Evolutionary conservation across 2,888 invertebrate species (phyloP), one percentile per base, ranked within the genome.

Genomic region (Melanchra persicariae): DNA sequence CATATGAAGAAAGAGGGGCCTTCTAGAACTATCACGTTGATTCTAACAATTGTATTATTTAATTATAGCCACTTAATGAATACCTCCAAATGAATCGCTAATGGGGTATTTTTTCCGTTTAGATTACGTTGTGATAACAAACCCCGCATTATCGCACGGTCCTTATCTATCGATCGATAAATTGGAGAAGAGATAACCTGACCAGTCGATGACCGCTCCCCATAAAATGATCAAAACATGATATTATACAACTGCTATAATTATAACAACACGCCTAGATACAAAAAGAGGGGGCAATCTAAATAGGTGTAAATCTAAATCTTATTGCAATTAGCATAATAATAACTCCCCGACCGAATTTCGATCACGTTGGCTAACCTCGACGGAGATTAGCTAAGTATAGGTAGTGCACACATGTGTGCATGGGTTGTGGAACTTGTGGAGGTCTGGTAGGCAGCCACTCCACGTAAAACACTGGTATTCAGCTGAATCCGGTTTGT

Each of bases 41-140:
- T 76, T 70, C 47, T 77, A 9, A 70, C 22, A 54, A 19, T 22
- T 3, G 15, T 43, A 22, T 10, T 22, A 24, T 17, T 24, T n/a
- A n/a, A n/a, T n/a, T 15, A 17, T 24, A 12, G 34, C 4, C 19
- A 55, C 22, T 49, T 26, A 40, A 49, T 40, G 1, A 24, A 26
- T 34, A 34, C 34, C 24, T n/a, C 19, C 7, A 8, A 74, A 66
- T 66, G 6, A 54, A 24, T 75, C 15, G 12, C 6, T 65, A 76
- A 76, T 26, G 1, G 17, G 12, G 19, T 47, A 63, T 74, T 73
- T 70, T n/a, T 74, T 34, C 34, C 74, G 34, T 45, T 40, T 5
- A 75, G 22, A 70, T 70, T n/a, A 52, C 9, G 15, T 51, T 43
- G 22, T 24, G 57, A 55, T 70, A 59, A 19, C 19, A 10, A 15